Evolutionary conservation across 30 jellyfish, hydroid and myxozoan species (phyloP).

Genomic region (Nemopilema nomurai): DNA sequence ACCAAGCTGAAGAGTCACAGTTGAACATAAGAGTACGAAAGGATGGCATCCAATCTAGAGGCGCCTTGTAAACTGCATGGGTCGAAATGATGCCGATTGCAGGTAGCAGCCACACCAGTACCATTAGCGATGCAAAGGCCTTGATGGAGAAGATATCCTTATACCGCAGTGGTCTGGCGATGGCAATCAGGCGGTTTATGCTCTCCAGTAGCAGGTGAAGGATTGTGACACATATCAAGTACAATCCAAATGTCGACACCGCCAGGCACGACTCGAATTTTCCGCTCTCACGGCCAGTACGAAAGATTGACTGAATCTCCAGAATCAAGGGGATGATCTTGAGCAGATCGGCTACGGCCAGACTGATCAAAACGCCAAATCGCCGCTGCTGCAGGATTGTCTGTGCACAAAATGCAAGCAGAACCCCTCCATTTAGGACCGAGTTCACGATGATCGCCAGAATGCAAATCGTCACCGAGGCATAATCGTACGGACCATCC

Average conservation of each 20-base stretch:
- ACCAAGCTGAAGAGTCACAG: conserved; percentile 20
- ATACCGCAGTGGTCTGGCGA: conserved; percentile 58
- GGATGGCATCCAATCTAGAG: conserved; percentile 36
- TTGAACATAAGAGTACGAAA: conserved; percentile 48
- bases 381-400: conserved; percentile 10
- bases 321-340: conserved; percentile 33
- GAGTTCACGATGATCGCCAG: conserved; percentile 10
- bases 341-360: conserved; percentile 57
- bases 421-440: conserved; percentile 28
- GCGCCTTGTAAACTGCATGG: conserved; percentile 1
- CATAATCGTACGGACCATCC: conserved; percentile 5
- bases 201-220: conserved; percentile 57
- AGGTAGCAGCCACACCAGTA: conserved; percentile 47
- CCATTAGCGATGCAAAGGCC: conserved; percentile 9
- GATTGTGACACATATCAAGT: conserved; percentile 48
- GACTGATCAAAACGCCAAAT: conserved; percentile 45
- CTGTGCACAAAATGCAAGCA: conserved; percentile 22
- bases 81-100: conserved; percentile 37
- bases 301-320: conserved; percentile 9
- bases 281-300: neutral
- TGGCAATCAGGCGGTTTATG: conserved; percentile 50
- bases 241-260: conserved; percentile 39
- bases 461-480: conserved; percentile 7
- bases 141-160: conserved; percentile 14
- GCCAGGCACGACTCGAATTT: conserved; percentile 5